These are phyloP conservation scores for Odontothrips loti DNA, from an alignment of 2,888 invertebrate genomes.

Conservation along the genomic window DNA sequence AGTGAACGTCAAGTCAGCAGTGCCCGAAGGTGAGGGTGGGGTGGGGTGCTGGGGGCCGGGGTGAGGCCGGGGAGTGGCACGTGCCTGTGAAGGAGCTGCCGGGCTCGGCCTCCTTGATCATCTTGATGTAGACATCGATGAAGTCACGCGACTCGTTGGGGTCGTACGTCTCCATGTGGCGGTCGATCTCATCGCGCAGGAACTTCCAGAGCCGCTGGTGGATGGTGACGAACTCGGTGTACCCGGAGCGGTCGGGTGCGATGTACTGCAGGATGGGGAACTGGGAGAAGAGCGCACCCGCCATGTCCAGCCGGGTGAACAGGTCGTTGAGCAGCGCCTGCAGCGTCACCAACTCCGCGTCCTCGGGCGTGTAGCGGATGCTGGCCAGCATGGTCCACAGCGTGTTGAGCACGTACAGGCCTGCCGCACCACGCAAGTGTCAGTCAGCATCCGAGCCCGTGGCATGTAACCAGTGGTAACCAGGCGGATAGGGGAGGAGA, in stretches of 20 bases:
- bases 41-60: background rate
- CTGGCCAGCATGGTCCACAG: slow-evolving; percentile 83
- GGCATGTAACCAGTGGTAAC: no score
- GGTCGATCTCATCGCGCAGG: slow-evolving; percentile 61
- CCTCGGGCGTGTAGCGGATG: slow-evolving; percentile 64
- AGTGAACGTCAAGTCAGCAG: background rate
- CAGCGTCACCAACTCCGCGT: slow-evolving; percentile 62
- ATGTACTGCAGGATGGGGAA: slow-evolving; percentile 67
- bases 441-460: no score
- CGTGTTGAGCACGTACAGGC: slow-evolving; percentile 71
- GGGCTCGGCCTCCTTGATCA: slow-evolving; percentile 57
- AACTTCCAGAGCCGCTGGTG: slow-evolving; percentile 71
- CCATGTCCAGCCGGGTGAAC: slow-evolving; percentile 73
- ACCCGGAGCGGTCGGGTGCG: slow-evolving; percentile 72
- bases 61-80: background rate
- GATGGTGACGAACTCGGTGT: slow-evolving; percentile 64
- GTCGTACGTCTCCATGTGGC: slow-evolving; percentile 63
- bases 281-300: slow-evolving; percentile 73
- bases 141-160: slow-evolving; percentile 65
- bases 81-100: slow-evolving; percentile 49
- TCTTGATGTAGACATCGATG: slow-evolving; percentile 75
- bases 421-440: background rate
- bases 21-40: background rate
- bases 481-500: background rate
- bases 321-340: slow-evolving; percentile 66